Evolutionary conservation across 2,113 vertebrate species (phyloP).

Genomic region (Anguilla rostrata): DNA sequence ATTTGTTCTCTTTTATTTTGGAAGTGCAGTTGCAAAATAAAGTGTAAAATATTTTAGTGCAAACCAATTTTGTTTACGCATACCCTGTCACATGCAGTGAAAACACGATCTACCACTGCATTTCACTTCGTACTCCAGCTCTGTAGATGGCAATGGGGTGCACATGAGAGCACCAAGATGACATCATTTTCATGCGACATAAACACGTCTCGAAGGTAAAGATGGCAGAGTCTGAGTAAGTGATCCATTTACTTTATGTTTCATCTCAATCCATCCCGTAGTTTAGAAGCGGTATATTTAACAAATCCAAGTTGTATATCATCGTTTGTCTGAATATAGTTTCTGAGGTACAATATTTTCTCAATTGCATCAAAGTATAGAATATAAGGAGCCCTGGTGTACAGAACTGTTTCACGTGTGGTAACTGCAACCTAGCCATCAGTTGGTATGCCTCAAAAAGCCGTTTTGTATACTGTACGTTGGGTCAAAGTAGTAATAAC

Average conservation of each 20-base stretch:
- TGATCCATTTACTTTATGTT: slow-evolving; percentile 18
- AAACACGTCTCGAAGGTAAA: not conserved
- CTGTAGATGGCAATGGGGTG: slow-evolving; percentile 13
- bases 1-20: not conserved
- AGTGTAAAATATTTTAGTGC: too few relatives aligned
- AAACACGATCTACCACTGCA: not conserved
- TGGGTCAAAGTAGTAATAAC: too few relatives aligned
- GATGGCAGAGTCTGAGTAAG: slow-evolving; percentile 62
- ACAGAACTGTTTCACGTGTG: slow-evolving; percentile 31
- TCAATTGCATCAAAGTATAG: not conserved
- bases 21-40: not conserved
- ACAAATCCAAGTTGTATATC: accelerated
- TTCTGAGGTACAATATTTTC: slow-evolving; percentile 9
- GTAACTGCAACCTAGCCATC: not conserved
- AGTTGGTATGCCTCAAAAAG: not conserved
- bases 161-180: not conserved
- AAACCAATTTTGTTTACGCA: not conserved
- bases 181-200: slow-evolving; percentile 44
- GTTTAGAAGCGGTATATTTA: accelerated
- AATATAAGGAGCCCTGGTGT: not conserved
- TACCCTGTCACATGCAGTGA: not conserved
- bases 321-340: not conserved
- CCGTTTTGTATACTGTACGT: not conserved
- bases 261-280: slow-evolving; percentile 50
- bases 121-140: not conserved